phyloP scores from a whole-genome alignment of 2,797 vertebrate genomes.

The Karalla daura region DNA sequence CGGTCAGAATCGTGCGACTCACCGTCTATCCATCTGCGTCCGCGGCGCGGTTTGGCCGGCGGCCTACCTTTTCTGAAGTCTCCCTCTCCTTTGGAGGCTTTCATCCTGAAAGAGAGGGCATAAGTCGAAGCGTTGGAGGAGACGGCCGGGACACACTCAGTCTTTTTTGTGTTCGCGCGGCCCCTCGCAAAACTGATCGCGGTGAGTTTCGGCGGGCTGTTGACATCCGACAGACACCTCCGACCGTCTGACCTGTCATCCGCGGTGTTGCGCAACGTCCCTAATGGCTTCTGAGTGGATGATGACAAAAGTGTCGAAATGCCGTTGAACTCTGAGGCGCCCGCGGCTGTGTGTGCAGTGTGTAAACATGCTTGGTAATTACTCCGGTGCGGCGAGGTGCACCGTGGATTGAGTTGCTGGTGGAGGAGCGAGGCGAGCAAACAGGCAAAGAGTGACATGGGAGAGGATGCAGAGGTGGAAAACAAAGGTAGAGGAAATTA shows the following conservation, averaged over 20 bases:
- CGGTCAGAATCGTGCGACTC: no score
- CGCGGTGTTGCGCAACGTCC: neutral
- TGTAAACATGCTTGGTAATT: conserved; percentile 4
- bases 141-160: neutral
- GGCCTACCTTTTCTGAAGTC: conserved; percentile 86
- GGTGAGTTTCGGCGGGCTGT: no score
- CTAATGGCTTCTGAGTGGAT: conserved; percentile 9
- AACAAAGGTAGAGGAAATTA: conserved; percentile 16
- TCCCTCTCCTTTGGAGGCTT: conserved; percentile 73
- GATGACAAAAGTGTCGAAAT: neutral
- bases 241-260: neutral
- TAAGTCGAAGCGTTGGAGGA: neutral
- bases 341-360: neutral
- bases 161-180: neutral
- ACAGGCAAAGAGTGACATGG: conserved; percentile 41
- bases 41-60: no score
- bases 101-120: conserved; percentile 78
- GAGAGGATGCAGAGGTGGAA: neutral
- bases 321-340: conserved; percentile 4
- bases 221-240: neutral
- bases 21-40: no score
- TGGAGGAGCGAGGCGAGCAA: conserved; percentile 29
- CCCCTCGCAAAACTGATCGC: neutral
- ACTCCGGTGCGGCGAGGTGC: conserved; percentile 40
- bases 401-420: conserved; percentile 57